Conservation (phyloP, 1,140 invertebrate species). For the Drosophila ambigua region DNA sequence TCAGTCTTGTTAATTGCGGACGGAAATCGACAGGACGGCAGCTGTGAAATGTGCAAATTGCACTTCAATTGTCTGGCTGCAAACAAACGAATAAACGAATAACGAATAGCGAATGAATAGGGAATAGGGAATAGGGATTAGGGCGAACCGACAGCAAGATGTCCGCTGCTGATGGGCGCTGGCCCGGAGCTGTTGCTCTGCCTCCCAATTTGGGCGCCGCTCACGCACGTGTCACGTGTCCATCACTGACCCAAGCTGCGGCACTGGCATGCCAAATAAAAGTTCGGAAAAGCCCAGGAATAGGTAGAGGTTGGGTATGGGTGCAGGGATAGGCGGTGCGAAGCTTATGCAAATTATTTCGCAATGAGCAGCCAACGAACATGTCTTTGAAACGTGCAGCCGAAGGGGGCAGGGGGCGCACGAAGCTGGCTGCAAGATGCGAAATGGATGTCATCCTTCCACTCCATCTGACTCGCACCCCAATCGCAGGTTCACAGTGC, state of each 20-base stretch:
- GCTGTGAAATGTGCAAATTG: conserved; percentile 54
- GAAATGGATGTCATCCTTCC: conserved; percentile 42
- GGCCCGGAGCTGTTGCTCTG: neutral
- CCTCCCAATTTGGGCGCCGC: conserved; percentile 1
- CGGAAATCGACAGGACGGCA: conserved; percentile 23
- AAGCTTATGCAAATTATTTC: conserved; percentile 79
- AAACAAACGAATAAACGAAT: conserved; percentile 44
- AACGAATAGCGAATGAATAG: neutral
- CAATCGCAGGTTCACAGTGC: conserved; percentile 32
- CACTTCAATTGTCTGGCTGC: conserved; percentile 55
- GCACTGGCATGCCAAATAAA: conserved; percentile 40
- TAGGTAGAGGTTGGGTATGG: too few species aligned
- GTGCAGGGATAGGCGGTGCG: neutral
- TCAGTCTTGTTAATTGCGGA: conserved; percentile 48
- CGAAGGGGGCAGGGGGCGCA: neutral
- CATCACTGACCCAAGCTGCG: conserved; percentile 1
- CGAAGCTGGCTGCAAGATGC: conserved; percentile 17
- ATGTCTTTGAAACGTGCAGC: conserved; percentile 57
- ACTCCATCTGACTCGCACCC: neutral
- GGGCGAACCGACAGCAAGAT: neutral
- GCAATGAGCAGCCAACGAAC: conserved; percentile 66
- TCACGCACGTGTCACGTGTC: conserved; percentile 4
- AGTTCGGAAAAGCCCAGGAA: conserved; percentile 17
- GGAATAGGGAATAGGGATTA: neutral
- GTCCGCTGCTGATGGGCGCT: neutral